Base-by-base conservation (phyloP, 2,888 invertebrate genomes). In the Steinernema carpocapsae region DNA sequence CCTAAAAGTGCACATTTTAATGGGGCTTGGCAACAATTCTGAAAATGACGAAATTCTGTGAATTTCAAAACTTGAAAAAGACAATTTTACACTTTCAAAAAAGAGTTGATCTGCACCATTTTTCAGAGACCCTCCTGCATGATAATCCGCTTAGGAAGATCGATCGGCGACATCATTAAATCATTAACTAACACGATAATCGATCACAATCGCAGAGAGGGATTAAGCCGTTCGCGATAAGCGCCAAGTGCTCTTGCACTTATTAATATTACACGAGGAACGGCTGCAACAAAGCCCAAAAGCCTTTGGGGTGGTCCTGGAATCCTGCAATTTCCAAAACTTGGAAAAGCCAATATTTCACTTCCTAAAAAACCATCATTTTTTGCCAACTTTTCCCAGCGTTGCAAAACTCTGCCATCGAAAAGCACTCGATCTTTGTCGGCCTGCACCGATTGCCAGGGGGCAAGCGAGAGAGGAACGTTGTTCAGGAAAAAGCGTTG, bases 231-330 rank as follows among this genome's bases (percentile, higher is more conserved):
- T 12, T 51, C 7, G 4, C 56, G 56, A 51, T 19, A 19, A 14
- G n/a, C 56, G 56, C 56, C n/a, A 56, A 56, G 56, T 56, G 56
- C 56, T 22, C 22, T 4, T 56, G 56, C 56, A 56, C 56, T 56
- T 56, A 26, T 26, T 22, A 56, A 26, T 56, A 56, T 56, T 56
- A 22, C 56, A 56, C 56, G 56, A 3, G 56, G 19, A 6, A 12
- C 26, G 2, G 26, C 24, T 56, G 56, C 56, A 56, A 56, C n/a
- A 56, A 56, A 56, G 22, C 43, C 10, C 56, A 26, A 56, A 6
- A 17, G 48, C 19, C n/a, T 48, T 48, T 48, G 7, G 48, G 48
- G 48, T 10, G 48, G n/a, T 43, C 7, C 7, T 43, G 10, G 43
- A 43, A 43, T 43, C 14, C 14, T 14, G 43, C 43, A 14, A n/a